Base-by-base conservation (phyloP, 35 echinoderm and acorn worm species). In the Acanthaster planci region DNA sequence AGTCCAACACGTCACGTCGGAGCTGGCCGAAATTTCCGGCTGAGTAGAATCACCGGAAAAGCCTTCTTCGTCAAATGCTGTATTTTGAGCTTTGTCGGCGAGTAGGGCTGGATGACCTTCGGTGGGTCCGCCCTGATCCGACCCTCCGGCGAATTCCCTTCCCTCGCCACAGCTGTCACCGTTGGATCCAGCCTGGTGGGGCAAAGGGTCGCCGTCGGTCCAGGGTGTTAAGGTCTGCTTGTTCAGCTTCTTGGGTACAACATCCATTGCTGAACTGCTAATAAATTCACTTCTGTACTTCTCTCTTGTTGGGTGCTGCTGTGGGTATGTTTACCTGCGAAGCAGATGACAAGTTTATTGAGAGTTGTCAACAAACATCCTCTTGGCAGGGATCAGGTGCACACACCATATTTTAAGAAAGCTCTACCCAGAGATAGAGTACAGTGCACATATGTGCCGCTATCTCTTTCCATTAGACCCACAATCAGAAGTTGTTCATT, bases 171-270 rank as follows among this genome's bases (percentile, higher is more conserved):
- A 2, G 9, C 60, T 68, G 64, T 72, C 23, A 0, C 16, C 29
- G 34, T 30, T 15, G 64, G 64, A 72, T 47, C 4, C 42, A 9
- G 29, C 64, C 34, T 12, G 26, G 26, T 72, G 26, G 15, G 64
- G 64, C 30, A 14, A 26, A 10, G 34, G 34, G 64, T 16, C 64
- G 14, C 14, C 64, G 23, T 72, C 64, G 14, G 10, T 36, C 64
- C 64, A 72, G 26, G 64, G 64, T 23, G 64, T 72, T 34, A 72
- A 34, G 26, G 64, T 72, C 30, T 72, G 23, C 64, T 72, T 72
- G 64, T 72, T 72, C 23, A 72, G 64, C 34, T 19, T 72, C 29
- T 72, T 72, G 14, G 64, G 64, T 72, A 26, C 64, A 0, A 3
- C 64, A 72, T 31, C 64, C 42, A 47, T 47, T 12, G 42, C 42